Conservation (phyloP, 2,888 invertebrate species). For the Ichneumoninae sp. region DNA sequence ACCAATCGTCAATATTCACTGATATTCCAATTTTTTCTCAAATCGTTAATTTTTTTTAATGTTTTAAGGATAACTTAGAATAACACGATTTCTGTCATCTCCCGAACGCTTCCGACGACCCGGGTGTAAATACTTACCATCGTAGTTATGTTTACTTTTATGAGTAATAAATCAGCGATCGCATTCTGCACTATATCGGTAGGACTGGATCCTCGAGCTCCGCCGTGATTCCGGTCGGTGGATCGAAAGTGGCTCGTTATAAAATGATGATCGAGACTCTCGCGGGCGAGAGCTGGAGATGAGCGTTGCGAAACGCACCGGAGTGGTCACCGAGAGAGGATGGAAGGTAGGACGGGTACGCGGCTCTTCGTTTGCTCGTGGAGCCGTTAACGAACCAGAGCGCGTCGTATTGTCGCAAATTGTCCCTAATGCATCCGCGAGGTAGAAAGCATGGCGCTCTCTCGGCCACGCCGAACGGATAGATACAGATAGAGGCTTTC, state of each 20-base stretch:
- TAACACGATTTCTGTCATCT: too few species aligned
- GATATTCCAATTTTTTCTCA: too few species aligned
- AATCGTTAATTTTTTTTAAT: too few species aligned
- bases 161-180: slow-evolving; percentile 31
- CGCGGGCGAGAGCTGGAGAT: slow-evolving; percentile 22
- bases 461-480: neutral
- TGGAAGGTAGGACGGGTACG: slow-evolving; percentile 28
- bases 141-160: neutral
- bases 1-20: too few species aligned
- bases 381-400: slow-evolving; percentile 78
- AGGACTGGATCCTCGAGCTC: slow-evolving; percentile 45
- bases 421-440: slow-evolving; percentile 76
- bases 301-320: slow-evolving; percentile 2
- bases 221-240: slow-evolving; percentile 43
- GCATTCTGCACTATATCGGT: slow-evolving; percentile 42
- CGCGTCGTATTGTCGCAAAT: slow-evolving; percentile 80
- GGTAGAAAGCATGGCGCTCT: slow-evolving; percentile 79
- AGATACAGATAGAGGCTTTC: slow-evolving; percentile 23
- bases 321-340: slow-evolving; percentile 6
- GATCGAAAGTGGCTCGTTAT: slow-evolving; percentile 65
- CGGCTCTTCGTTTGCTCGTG: slow-evolving; percentile 51
- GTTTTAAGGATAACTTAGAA: too few species aligned
- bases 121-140: too few species aligned
- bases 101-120: too few species aligned
- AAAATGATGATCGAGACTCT: slow-evolving; percentile 68